Conservation (phyloP, 2,113 vertebrate genomes). For the Progne subis region DNA sequence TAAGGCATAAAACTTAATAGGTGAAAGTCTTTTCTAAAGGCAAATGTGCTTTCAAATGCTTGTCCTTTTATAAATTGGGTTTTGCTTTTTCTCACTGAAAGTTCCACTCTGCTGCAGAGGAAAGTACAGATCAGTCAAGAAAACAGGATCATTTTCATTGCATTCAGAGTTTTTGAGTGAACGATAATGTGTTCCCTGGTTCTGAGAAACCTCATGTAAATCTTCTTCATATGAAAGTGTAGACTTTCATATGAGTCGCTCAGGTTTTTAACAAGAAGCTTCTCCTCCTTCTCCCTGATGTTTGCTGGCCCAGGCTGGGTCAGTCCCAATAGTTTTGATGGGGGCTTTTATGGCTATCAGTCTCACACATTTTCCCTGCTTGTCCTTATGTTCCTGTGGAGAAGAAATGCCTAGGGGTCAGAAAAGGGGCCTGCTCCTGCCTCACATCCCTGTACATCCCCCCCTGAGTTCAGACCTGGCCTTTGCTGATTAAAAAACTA, state of each 20-base stretch:
- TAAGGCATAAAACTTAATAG: background rate
- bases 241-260: background rate
- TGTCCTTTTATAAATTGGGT: background rate
- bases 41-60: background rate
- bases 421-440: background rate
- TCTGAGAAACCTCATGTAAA: background rate
- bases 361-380: background rate
- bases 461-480: background rate
- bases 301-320: background rate
- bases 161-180: background rate
- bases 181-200: background rate
- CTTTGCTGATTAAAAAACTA: background rate
- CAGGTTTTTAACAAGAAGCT: background rate
- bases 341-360: background rate
- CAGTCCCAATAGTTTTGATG: background rate
- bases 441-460: background rate
- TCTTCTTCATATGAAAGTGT: background rate
- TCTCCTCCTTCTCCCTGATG: background rate
- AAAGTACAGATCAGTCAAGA: slow-evolving; percentile 18
- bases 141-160: slow-evolving; percentile 19
- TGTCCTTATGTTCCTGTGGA: background rate
- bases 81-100: slow-evolving; percentile 21
- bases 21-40: background rate
- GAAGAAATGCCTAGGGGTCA: background rate
- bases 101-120: background rate